phyloP scores from a whole-genome alignment of 2,888 invertebrate genomes.

The Scaptomyza caliginosa region DNA sequence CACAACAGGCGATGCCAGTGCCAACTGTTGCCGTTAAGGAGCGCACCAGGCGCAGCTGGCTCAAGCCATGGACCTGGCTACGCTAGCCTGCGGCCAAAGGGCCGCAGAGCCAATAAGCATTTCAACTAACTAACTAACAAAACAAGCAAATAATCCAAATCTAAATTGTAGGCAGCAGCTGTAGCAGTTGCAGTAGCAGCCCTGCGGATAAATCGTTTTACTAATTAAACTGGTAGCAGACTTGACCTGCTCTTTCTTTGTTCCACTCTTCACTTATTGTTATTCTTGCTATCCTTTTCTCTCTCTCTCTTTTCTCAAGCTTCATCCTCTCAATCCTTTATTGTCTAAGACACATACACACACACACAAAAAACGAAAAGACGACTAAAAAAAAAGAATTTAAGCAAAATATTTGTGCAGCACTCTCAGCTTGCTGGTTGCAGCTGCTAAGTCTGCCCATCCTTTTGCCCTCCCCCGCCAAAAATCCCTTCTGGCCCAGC shows the following conservation, averaged over 20 bases:
- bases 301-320: neutral
- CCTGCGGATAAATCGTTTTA: constrained; percentile 32
- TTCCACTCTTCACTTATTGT: neutral
- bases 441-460: constrained; percentile 11
- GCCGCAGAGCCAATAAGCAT: neutral
- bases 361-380: neutral
- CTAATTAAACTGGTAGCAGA: constrained; percentile 43
- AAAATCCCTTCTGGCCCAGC: constrained; percentile 8
- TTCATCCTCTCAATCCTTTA: neutral
- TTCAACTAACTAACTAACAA: neutral
- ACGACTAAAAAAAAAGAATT: constrained; percentile 2
- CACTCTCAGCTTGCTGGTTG: constrained; percentile 17
- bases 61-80: constrained; percentile 61
- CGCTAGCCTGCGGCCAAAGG: constrained; percentile 19
- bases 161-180: constrained; percentile 36
- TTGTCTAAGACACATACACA: neutral
- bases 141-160: neutral
- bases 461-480: constrained; percentile 12
- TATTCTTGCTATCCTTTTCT: neutral
- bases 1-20: constrained; percentile 1
- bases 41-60: constrained; percentile 37
- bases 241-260: constrained; percentile 3
- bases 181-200: neutral
- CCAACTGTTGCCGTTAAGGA: neutral
- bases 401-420: constrained; percentile 35